Conservation (phyloP, 2,888 invertebrate genomes). For the Villa cingulata region DNA sequence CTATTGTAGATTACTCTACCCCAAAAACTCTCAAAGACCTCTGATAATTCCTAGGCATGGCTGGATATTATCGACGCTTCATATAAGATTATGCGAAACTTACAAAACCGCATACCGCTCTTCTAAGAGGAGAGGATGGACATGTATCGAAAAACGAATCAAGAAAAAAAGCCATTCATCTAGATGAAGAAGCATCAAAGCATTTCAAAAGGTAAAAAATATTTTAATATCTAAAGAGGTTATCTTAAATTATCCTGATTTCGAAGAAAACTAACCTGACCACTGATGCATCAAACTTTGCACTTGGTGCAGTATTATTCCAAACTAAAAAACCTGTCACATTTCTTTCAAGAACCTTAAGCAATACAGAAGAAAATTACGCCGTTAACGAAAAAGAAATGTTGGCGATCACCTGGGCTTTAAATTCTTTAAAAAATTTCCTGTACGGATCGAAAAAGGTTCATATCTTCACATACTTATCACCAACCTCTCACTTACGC, state of each 20-base stretch:
- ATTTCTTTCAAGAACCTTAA: constrained; percentile 22
- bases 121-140: constrained; percentile 6
- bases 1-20: constrained; percentile 4
- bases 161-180: constrained; percentile 2
- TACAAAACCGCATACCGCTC: constrained; percentile 3
- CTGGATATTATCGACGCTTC: constrained; percentile 9
- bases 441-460: constrained; percentile 1
- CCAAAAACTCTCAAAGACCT: constrained; percentile 6
- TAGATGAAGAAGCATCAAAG: constrained; percentile 4
- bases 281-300: constrained; percentile 23
- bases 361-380: constrained; percentile 19
- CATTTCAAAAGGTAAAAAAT: constrained; percentile 8
- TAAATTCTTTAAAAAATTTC: constrained; percentile 3
- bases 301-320: constrained; percentile 20
- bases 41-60: constrained; percentile 6
- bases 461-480: constrained; percentile 10
- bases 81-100: constrained; percentile 5
- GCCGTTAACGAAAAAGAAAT: constrained; percentile 23
- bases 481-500: constrained; percentile 15
- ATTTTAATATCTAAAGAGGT: constrained; percentile 7
- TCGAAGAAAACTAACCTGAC: constrained; percentile 12
- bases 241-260: constrained; percentile 9
- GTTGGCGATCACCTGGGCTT: constrained; percentile 3
- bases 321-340: constrained; percentile 21
- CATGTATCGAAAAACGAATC: constrained; percentile 3